Percentiles rank a stretch among this genome's conserved stretches.
phyloP scores from a whole-genome alignment of 1,140 invertebrate genomes.

The Bombus picipes region DNA sequence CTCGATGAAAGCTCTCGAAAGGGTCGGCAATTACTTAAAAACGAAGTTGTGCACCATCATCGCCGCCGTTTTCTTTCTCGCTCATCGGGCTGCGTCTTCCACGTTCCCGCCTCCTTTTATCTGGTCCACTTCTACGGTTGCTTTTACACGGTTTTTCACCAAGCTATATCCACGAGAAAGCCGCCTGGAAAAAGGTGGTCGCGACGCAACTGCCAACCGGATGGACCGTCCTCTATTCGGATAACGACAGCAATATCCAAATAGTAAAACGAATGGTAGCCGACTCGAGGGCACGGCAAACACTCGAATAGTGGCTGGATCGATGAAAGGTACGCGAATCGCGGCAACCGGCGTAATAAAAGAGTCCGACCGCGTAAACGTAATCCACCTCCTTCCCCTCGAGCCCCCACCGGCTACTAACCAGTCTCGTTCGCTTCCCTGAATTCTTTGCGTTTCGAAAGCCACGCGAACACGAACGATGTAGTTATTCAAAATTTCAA shows the following conservation, averaged over 20 bases:
- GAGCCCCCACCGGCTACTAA: too few species aligned
- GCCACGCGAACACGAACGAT: background rate
- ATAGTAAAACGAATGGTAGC: constrained; percentile 54
- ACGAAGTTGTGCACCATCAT: constrained; percentile 57
- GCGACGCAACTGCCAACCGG: constrained; percentile 12
- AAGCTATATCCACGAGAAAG: background rate
- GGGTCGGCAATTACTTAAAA: constrained; percentile 72
- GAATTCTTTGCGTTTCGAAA: constrained; percentile 8
- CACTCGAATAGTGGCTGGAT: constrained; percentile 56
- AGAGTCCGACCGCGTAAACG: constrained; percentile 62
- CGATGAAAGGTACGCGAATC: constrained; percentile 56
- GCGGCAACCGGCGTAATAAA: constrained; percentile 53
- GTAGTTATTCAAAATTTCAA: background rate
- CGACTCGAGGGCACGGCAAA: constrained; percentile 66
- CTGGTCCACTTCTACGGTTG: background rate
- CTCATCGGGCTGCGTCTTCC: background rate
- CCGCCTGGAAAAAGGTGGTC: background rate
- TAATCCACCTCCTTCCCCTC: constrained; percentile 23
- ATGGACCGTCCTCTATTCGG: background rate
- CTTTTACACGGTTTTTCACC: constrained; percentile 27
- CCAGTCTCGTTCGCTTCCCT: background rate
- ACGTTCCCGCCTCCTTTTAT: constrained; percentile 13
- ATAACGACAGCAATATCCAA: constrained; percentile 64
- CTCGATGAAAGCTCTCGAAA: constrained; percentile 66
- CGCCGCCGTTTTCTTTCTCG: constrained; percentile 38